A percentile compares a stretch with the other conserved stretches of the same genome.
Evolutionary conservation across 1,140 invertebrate species (phyloP).

Genomic region (Drosophila oshimai): DNA sequence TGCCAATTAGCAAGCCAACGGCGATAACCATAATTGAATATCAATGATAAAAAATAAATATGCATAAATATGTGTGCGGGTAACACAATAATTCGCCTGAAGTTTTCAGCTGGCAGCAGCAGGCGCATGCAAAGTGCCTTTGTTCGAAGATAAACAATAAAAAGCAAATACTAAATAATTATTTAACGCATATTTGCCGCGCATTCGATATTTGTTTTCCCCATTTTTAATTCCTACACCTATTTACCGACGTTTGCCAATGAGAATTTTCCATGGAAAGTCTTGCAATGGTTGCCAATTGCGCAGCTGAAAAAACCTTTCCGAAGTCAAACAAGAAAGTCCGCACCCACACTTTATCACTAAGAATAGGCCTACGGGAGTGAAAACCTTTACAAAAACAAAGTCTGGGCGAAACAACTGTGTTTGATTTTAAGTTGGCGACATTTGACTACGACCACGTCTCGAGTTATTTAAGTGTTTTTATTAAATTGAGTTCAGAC

Average conservation of each 20-base stretch:
- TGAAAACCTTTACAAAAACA: conserved; percentile 32
- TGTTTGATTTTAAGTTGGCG: conserved; percentile 54
- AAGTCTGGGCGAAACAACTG: conserved; percentile 41
- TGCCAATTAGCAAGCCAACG: conserved; percentile 55
- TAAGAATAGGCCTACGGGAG: conserved; percentile 13
- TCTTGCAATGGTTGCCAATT: conserved; percentile 46
- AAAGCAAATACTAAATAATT: conserved; percentile 52
- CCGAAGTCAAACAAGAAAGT: conserved; percentile 5
- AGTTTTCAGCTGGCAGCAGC: conserved; percentile 31
- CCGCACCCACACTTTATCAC: too few species aligned
- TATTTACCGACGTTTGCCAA: conserved; percentile 26
- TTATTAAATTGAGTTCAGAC: conserved; percentile 42
- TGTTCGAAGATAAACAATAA: conserved; percentile 47
- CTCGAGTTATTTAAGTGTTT: conserved; percentile 16
- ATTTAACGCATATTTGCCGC: conserved; percentile 58
- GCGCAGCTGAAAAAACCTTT: conserved; percentile 48
- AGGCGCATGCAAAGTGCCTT: conserved; percentile 15
- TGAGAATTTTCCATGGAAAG: conserved; percentile 34
- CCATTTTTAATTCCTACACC: conserved; percentile 8
- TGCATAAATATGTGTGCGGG: conserved; percentile 18
- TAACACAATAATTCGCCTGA: conserved; percentile 5
- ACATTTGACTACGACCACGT: conserved; percentile 28
- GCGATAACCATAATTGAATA: conserved; percentile 74
- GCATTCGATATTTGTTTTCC: conserved; percentile 42
- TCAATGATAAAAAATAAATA: conserved; percentile 60